Conservation (phyloP, 2,888 invertebrate genomes). For the Pammene fasciana region DNA sequence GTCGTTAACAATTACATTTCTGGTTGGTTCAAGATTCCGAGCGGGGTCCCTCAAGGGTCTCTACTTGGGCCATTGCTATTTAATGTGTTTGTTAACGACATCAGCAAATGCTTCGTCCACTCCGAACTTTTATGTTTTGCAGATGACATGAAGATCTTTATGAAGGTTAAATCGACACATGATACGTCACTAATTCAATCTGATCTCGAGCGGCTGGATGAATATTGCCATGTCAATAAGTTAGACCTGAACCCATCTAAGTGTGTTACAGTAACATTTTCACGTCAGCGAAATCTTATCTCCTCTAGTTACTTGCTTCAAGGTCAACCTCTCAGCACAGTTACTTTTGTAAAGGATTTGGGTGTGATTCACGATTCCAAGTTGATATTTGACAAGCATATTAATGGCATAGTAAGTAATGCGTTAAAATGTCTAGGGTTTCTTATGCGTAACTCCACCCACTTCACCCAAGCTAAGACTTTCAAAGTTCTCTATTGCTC, state of each 20-base stretch:
- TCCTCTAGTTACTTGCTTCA: too few relatives aligned
- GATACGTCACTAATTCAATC: too few relatives aligned
- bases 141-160: neutral
- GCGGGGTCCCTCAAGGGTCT: neutral
- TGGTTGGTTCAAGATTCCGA: neutral
- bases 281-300: too few relatives aligned
- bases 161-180: neutral
- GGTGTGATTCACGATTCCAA: too few relatives aligned
- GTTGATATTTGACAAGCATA: too few relatives aligned
- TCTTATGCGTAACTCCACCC: neutral
- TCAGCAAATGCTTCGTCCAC: neutral
- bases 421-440: neutral
- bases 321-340: too few relatives aligned
- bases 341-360: too few relatives aligned
- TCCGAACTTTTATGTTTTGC: neutral
- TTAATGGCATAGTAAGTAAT: neutral
- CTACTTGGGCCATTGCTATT: too few relatives aligned
- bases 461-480: constrained; percentile 1
- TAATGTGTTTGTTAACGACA: neutral
- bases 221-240: too few relatives aligned
- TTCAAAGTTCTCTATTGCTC: neutral
- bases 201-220: too few relatives aligned
- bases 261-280: too few relatives aligned
- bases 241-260: too few relatives aligned
- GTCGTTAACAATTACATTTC: neutral